Evolutionary conservation across 2,113 vertebrate genomes (phyloP).

Genomic region (Saimiri boliviensis): DNA sequence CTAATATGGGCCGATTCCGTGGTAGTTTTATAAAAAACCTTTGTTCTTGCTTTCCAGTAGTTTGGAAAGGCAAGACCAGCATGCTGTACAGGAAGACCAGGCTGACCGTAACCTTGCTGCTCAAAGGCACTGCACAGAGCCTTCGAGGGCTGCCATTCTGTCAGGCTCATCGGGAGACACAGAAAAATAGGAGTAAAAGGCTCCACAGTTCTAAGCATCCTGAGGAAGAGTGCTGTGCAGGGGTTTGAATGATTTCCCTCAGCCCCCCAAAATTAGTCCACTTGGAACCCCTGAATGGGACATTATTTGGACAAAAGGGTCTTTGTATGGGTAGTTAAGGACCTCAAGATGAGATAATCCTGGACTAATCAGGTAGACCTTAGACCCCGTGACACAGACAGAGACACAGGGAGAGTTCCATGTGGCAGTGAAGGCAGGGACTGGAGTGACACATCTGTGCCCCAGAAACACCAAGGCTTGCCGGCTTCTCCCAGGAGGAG

Average conservation of each 20-base stretch:
- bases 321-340: not conserved
- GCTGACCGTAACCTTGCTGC: fast-evolving
- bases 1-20: not conserved
- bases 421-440: not conserved
- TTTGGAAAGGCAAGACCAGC: not conserved
- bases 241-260: not conserved
- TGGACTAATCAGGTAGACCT: not conserved
- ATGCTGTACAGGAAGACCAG: fast-evolving
- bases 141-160: fast-evolving
- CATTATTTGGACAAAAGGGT: not conserved
- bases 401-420: not conserved
- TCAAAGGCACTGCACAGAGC: fast-evolving
- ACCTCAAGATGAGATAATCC: not conserved
- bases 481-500: no score
- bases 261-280: no score
- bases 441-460: fast-evolving
- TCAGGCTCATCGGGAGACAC: not conserved
- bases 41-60: not conserved
- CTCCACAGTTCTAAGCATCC: not conserved
- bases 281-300: fast-evolving
- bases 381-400: not conserved
- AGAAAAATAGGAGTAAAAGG: fast-evolving
- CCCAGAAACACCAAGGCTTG: fast-evolving
- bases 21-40: no score
- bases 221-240: fast-evolving